Conservation (phyloP, 2,113 vertebrate species). For the Vireo altiloquus region DNA sequence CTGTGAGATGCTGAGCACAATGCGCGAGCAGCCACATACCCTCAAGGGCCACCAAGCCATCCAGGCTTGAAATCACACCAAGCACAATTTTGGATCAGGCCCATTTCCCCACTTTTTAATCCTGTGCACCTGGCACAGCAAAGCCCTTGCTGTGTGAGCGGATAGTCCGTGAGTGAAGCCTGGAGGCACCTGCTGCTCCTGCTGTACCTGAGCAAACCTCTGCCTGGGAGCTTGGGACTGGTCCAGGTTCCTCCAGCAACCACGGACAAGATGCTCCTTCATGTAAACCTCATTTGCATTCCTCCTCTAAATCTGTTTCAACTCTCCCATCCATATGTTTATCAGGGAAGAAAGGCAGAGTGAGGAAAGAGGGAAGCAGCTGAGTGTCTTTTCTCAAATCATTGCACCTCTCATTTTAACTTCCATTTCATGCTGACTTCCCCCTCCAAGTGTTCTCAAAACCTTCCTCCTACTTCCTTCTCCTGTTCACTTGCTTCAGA, state of each 20-base stretch:
- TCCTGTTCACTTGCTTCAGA: neutral
- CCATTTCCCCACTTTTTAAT: neutral
- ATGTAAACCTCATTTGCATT: slow-evolving; percentile 33
- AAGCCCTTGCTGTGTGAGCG: neutral
- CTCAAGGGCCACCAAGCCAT: neutral
- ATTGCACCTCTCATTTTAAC: neutral
- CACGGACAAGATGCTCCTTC: neutral
- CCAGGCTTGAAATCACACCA: neutral
- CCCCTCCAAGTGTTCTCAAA: neutral
- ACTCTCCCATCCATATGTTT: neutral
- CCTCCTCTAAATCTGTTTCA: slow-evolving; percentile 42
- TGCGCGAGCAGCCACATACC: neutral
- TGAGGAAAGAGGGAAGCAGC: neutral
- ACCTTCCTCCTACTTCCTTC: neutral
- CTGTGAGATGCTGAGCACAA: neutral
- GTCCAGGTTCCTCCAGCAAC: slow-evolving; percentile 23
- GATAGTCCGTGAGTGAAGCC: neutral
- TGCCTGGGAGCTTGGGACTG: slow-evolving; percentile 34
- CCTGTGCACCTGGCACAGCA: neutral
- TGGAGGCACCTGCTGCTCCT: neutral
- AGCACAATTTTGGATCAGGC: neutral
- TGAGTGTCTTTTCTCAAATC: neutral
- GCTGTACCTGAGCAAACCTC: slow-evolving; percentile 31
- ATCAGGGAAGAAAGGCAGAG: slow-evolving; percentile 1
- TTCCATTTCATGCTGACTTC: neutral